Conservation (phyloP, 2,888 invertebrate genomes). For the Trissoscelio sp. region DNA sequence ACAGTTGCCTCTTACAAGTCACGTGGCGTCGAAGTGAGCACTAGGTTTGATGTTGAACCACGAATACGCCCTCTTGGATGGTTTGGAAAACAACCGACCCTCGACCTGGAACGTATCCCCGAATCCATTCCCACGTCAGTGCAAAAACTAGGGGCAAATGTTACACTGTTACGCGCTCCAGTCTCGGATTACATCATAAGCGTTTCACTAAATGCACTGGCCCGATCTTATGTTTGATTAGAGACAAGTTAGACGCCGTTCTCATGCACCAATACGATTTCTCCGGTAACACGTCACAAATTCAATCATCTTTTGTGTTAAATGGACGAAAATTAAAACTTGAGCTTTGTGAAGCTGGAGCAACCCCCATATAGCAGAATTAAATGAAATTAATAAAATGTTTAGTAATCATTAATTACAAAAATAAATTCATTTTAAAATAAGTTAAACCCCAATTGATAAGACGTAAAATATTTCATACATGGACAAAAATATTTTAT, state of each 20-base stretch:
- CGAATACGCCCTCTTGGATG: constrained; percentile 70
- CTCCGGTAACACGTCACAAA: constrained; percentile 21
- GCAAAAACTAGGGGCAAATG: constrained; percentile 48
- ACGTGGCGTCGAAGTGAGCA: constrained; percentile 75
- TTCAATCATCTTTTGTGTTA: too few species aligned
- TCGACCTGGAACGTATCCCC: constrained; percentile 66
- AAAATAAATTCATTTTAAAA: too few species aligned
- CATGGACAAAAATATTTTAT: too few species aligned
- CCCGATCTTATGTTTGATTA: constrained; percentile 61
- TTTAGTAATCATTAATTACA: too few species aligned
- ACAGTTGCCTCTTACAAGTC: constrained; percentile 71
- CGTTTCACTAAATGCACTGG: constrained; percentile 58
- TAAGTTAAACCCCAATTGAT: too few species aligned
- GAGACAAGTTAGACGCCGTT: constrained; percentile 48
- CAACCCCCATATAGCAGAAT: too few species aligned
- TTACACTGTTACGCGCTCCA: constrained; percentile 64
- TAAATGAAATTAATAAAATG: too few species aligned
- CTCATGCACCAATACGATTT: constrained; percentile 49
- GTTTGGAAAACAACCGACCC: constrained; percentile 69
- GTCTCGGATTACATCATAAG: constrained; percentile 72
- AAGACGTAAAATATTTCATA: too few species aligned
- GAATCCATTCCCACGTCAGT: constrained; percentile 72
- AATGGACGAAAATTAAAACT: too few species aligned
- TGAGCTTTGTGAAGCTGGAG: too few species aligned
- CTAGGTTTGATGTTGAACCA: constrained; percentile 72